These are phyloP conservation scores for Cichlasoma orientale DNA, from an alignment of 2,797 vertebrate species.

Conservation along the genomic window DNA sequence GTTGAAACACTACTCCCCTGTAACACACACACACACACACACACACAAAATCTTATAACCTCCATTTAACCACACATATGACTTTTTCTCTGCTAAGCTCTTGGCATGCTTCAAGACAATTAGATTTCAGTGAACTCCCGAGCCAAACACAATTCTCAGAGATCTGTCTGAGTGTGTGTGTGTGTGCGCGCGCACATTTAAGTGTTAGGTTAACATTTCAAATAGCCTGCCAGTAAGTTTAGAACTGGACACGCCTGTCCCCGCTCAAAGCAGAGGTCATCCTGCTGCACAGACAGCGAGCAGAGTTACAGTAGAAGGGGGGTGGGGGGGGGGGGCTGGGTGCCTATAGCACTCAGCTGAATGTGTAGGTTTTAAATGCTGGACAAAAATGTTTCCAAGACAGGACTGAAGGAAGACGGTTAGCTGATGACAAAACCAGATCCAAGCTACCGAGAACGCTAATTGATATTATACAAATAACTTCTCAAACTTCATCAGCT, in stretches of 20 bases:
- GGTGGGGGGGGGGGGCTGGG: not conserved
- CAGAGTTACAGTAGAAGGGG: conserved; percentile 25
- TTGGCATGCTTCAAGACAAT: conserved; percentile 43
- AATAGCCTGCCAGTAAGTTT: conserved; percentile 65
- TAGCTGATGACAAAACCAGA: conserved; percentile 62
- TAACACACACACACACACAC: not conserved
- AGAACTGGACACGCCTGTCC: conserved; percentile 54
- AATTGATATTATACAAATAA: conserved; percentile 21
- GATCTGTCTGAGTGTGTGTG: not conserved
- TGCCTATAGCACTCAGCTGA: conserved; percentile 2
- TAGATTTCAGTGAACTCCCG: conserved; percentile 34
- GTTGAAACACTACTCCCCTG: conserved; percentile 25
- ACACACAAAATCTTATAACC: conserved; percentile 8
- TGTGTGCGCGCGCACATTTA: not conserved
- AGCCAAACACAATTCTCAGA: conserved; percentile 30
- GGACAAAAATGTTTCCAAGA: conserved; percentile 13
- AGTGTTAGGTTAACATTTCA: conserved; percentile 66
- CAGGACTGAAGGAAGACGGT: conserved; percentile 17
- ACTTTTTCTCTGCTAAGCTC: conserved; percentile 27
- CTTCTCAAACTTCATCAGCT: conserved; percentile 13
- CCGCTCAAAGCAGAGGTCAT: conserved; percentile 69
- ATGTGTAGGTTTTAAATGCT: conserved; percentile 15
- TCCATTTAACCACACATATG: conserved; percentile 25
- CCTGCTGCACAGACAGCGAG: conserved; percentile 38
- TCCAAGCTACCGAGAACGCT: conserved; percentile 5